phyloP scores from a whole-genome alignment of 2,113 vertebrate genomes.

The Indri indri region DNA sequence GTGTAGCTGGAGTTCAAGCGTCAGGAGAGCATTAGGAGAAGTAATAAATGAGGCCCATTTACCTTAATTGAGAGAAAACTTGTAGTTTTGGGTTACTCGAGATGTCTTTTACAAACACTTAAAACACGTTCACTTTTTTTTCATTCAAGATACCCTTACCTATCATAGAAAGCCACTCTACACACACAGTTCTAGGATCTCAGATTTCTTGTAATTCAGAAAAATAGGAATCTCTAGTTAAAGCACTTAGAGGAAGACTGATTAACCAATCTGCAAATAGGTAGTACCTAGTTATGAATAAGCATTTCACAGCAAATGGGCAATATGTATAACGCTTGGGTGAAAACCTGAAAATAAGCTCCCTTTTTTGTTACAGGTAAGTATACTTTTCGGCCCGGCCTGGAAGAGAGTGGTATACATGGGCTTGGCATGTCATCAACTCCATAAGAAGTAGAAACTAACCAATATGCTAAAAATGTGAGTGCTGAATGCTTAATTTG shows the following conservation, averaged over 20 bases:
- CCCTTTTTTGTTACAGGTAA: rapidly evolving
- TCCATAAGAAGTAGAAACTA: not conserved
- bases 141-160: not conserved
- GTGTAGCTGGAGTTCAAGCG: not conserved
- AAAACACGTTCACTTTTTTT: not conserved
- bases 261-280: not conserved
- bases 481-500: not conserved
- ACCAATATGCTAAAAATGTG: not conserved
- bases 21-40: not conserved
- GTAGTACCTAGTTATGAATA: not conserved
- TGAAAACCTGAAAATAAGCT: not conserved
- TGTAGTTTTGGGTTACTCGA: not conserved
- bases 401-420: not conserved
- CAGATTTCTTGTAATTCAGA: not conserved
- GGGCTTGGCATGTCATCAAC: not conserved
- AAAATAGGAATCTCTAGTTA: not conserved
- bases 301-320: not conserved
- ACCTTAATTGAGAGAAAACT: not conserved
- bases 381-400: too few relatives aligned
- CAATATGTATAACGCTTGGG: rapidly evolving
- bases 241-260: not conserved
- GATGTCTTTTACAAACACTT: not conserved
- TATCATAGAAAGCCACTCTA: not conserved
- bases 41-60: not conserved
- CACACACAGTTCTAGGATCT: not conserved